A percentile compares a stretch with the other conserved stretches of the same genome.
Evolutionary conservation across 2,888 invertebrate species (phyloP).

Genomic region (Euphydryas editha): DNA sequence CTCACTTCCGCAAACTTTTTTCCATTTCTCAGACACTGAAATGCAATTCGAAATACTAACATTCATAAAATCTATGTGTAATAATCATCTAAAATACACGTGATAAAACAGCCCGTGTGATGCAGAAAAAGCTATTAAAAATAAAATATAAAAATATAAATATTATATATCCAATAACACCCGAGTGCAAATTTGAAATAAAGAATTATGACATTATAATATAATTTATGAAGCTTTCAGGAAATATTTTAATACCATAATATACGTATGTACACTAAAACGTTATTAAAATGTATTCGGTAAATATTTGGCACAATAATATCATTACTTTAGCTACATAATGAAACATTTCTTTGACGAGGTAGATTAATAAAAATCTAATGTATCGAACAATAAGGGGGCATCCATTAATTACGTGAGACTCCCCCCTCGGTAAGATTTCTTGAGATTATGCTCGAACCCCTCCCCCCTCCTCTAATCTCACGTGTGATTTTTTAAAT

Average conservation of each 20-base stretch:
- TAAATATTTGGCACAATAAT: not conserved
- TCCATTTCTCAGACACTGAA: conserved; percentile 82
- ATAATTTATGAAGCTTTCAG: not conserved
- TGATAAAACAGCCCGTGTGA: conserved; percentile 38
- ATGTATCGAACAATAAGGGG: not conserved
- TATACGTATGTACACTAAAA: not conserved
- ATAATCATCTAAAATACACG: conserved; percentile 47
- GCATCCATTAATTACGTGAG: not conserved
- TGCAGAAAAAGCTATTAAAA: conserved; percentile 37
- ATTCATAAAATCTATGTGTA: conserved; percentile 61
- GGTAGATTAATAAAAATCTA: not conserved
- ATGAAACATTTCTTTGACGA: not conserved
- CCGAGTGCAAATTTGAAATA: not conserved
- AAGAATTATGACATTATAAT: not conserved
- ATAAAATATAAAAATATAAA: conserved; percentile 25
- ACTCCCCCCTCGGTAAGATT: too few species aligned
- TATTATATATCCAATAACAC: conserved; percentile 22
- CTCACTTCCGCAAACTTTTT: conserved; percentile 82
- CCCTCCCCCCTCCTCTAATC: too few species aligned
- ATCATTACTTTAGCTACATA: not conserved
- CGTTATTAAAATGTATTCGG: not conserved
- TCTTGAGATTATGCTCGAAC: too few species aligned
- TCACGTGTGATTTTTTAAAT: too few species aligned
- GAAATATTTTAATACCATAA: not conserved
- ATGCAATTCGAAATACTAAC: conserved; percentile 78